Evolutionary conservation across 2,113 vertebrate genomes (phyloP), one percentile per base, ranked within the genome.

Genomic region (Mirza zaza): DNA sequence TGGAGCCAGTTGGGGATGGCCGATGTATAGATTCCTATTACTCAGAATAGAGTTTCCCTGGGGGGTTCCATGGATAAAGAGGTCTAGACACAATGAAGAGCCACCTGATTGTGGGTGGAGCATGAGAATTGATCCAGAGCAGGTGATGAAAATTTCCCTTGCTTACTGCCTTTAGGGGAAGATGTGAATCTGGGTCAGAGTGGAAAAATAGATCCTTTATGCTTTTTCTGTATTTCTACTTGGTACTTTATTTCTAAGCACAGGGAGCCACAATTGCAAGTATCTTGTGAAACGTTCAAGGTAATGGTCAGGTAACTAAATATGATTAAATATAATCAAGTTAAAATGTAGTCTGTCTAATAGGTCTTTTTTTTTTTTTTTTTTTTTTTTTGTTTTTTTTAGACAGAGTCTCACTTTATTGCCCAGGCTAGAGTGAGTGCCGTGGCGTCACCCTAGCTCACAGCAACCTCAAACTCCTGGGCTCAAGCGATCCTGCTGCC

Each of bases 291-390:
- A 91, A 89, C 10, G 1, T 71, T 91, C 57, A 80, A 65, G 36
- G 42, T 90, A 90, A 90, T 50, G 84, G 9, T 48, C 42, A 79
- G 48, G 25, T 70, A 95, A 71, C 50, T 55, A 70, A 94, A 61
- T 81, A 39, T 29, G 23, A 87, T 85, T 91, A 93, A 63, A 63
- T 91, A 59, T 67, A 95, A 91, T 90, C 8, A 63, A 86, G 14
- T 96, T 90, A 79, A 83, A 82, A 55, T 65, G 48, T 67, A 91
- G 17, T 85, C 94, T 79, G 88, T 32, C 39, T 90, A 92, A 70
- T 81, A 93, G 55, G 8, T 87, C 18, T 93, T 93, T n/a, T n/a
- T n/a, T n/a, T n/a, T n/a, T n/a, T n/a, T n/a, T n/a, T n/a, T n/a
- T n/a, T n/a, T n/a, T n/a, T n/a, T n/a, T n/a, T n/a, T n/a, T n/a